Conservation (phyloP, 2,113 vertebrate genomes). For the Reinhardtius hippoglossoides region DNA sequence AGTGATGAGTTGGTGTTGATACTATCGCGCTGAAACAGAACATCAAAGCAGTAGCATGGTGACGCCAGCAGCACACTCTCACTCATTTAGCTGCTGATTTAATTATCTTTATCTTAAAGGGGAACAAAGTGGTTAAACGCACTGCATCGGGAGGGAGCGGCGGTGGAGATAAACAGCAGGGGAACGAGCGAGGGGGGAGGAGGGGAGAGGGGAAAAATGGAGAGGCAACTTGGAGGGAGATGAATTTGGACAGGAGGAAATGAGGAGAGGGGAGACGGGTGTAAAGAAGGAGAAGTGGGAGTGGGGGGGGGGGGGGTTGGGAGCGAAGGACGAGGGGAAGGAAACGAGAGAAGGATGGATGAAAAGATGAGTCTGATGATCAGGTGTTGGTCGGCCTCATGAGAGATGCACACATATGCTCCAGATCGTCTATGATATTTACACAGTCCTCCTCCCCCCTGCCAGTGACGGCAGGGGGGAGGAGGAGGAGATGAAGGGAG, state of each 20-base stretch:
- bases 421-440: conserved; percentile 67
- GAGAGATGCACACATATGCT: conserved; percentile 73
- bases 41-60: conserved; percentile 70
- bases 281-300: conserved; percentile 38
- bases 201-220: background rate
- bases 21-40: conserved; percentile 70
- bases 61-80: conserved; percentile 70
- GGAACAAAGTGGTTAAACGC: conserved; percentile 78
- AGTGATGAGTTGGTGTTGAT: conserved; percentile 74
- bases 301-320: conserved; percentile 11
- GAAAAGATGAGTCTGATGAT: conserved; percentile 59
- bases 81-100: conserved; percentile 78
- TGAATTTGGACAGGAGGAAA: conserved; percentile 60
- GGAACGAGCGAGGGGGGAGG: conserved; percentile 17
- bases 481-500: conserved; percentile 34
- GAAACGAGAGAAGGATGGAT: conserved; percentile 46
- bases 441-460: conserved; percentile 52
- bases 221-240: conserved; percentile 42
- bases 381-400: conserved; percentile 66
- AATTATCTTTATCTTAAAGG: conserved; percentile 83
- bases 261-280: conserved; percentile 46
- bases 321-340: conserved; percentile 37
- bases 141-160: conserved; percentile 58
- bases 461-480: no score
- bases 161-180: conserved; percentile 67